Base-by-base conservation (phyloP, 2,888 invertebrate genomes). In the Encarsia formosa region DNA sequence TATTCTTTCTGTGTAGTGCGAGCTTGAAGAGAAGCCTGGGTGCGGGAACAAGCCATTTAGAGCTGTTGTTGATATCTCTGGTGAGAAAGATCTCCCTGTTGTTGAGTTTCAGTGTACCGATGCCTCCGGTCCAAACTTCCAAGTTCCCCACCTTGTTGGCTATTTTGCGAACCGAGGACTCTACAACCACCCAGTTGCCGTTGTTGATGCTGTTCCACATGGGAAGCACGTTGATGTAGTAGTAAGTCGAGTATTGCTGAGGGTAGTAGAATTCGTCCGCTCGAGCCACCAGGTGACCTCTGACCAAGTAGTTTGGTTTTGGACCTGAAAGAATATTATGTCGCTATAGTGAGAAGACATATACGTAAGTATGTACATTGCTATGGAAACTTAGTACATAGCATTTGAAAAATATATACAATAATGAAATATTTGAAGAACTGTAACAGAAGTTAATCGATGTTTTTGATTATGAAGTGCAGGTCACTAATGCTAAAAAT, bases 281-380 rank as follows among this genome's bases (percentile, higher is more conserved):
- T 60, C 77, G 79, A 4, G 81, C 77, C 0, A 77, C 71, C 40
- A 81, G 63, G 63, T 81, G 81, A 15, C 81, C 81, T 11, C 78
- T 73, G 3, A 78, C 66, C 35, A 80, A 61, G 52, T 61, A 68
- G 51, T 58, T 63, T 24, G 52, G 40, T 3, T 18, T 9, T 5
- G 2, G 8, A 26, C 59, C 60, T 60, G 52, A 13, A 26, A 42
- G 38, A 11, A 31, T n/a, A n/a, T n/a, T n/a, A n/a, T n/a, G n/a
- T n/a, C n/a, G n/a, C n/a, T n/a, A n/a, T n/a, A n/a, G n/a, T n/a
- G n/a, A n/a, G n/a, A n/a, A n/a, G n/a, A n/a, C n/a, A n/a, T n/a
- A n/a, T n/a, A n/a, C n/a, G n/a, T n/a, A n/a, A n/a, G n/a, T n/a
- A n/a, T n/a, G n/a, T n/a, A n/a, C n/a, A n/a, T n/a, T n/a, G n/a